Evolutionary conservation across 2,888 invertebrate species (phyloP).

Genomic region (Leucozona laternaria): DNA sequence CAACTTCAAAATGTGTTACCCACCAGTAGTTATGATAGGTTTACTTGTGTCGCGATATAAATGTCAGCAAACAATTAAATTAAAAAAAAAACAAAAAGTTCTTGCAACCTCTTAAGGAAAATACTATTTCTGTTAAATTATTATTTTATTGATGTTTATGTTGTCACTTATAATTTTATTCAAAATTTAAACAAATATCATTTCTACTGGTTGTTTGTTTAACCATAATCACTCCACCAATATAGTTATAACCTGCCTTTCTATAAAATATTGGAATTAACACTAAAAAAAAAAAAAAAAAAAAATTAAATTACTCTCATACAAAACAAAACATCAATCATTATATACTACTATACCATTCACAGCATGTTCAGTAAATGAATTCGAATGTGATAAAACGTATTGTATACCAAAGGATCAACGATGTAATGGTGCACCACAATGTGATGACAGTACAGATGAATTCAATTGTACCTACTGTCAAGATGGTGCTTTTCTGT

Average conservation of each 20-base stretch:
- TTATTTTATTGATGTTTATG: conserved; percentile 30
- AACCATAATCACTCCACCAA: conserved; percentile 43
- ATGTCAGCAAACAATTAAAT: conserved; percentile 37
- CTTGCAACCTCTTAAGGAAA: conserved; percentile 2
- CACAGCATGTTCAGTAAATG: conserved; percentile 82
- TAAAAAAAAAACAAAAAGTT: background rate
- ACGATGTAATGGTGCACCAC: conserved; percentile 85
- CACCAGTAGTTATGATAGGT: conserved; percentile 74
- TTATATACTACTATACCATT: conserved; percentile 73
- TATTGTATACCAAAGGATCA: conserved; percentile 86
- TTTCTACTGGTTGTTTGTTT: conserved; percentile 73
- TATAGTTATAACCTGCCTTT: conserved; percentile 14
- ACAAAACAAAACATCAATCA: conserved; percentile 55
- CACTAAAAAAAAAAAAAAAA: too few relatives aligned
- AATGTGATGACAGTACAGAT: conserved; percentile 85
- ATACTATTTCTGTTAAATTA: conserved; percentile 21
- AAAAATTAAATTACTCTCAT: conserved; percentile 6
- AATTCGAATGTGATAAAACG: conserved; percentile 86
- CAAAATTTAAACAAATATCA: conserved; percentile 49
- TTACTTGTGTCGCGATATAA: conserved; percentile 25
- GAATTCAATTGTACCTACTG: conserved; percentile 84
- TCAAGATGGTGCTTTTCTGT: conserved; percentile 82
- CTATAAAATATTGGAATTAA: conserved; percentile 40
- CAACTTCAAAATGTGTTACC: conserved; percentile 22
- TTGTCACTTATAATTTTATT: conserved; percentile 28